These are phyloP conservation scores for Pampus argenteus DNA, from an alignment of 2,797 vertebrate genomes.

Conservation along the genomic window DNA sequence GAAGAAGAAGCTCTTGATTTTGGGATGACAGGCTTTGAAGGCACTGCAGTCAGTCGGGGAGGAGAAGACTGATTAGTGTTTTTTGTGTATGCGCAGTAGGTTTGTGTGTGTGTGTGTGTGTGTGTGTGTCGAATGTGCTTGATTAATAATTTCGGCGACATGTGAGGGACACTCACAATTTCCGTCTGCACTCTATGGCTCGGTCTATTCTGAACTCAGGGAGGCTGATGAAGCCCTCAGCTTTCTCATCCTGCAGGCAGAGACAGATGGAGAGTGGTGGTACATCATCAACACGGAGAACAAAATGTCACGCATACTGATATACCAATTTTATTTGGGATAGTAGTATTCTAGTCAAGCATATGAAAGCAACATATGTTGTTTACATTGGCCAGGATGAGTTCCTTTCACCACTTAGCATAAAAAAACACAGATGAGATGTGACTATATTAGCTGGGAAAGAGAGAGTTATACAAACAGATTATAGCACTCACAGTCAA, in stretches of 20 bases:
- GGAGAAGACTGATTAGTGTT: conserved; percentile 64
- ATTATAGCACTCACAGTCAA: not conserved
- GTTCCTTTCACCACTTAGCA: conserved; percentile 28
- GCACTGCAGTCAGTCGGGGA: conserved; percentile 81
- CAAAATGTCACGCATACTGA: conserved; percentile 71
- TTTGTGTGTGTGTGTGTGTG: conserved; percentile 41
- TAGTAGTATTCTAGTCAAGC: conserved; percentile 30
- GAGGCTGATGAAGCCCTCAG: conserved; percentile 92
- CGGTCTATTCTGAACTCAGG: conserved; percentile 94
- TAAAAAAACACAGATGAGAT: conserved; percentile 11
- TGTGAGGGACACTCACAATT: conserved; percentile 88
- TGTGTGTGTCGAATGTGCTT: conserved; percentile 66
- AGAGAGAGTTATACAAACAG: not conserved
- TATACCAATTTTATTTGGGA: conserved; percentile 47
- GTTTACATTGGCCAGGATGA: conserved; percentile 37
- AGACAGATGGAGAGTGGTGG: conserved; percentile 74
- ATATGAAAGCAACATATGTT: conserved; percentile 66
- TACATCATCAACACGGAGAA: conserved; percentile 61
- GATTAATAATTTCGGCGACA: conserved; percentile 75
- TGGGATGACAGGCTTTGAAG: conserved; percentile 95
- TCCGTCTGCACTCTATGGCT: conserved; percentile 91
- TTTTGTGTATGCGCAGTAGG: conserved; percentile 23
- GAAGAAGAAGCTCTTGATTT: conserved; percentile 95
- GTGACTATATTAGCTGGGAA: not conserved
- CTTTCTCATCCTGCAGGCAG: conserved; percentile 89